Evolutionary conservation across 2,113 vertebrate species (phyloP), one percentile per base, ranked within the genome.

Genomic region (Epinephelus moara): DNA sequence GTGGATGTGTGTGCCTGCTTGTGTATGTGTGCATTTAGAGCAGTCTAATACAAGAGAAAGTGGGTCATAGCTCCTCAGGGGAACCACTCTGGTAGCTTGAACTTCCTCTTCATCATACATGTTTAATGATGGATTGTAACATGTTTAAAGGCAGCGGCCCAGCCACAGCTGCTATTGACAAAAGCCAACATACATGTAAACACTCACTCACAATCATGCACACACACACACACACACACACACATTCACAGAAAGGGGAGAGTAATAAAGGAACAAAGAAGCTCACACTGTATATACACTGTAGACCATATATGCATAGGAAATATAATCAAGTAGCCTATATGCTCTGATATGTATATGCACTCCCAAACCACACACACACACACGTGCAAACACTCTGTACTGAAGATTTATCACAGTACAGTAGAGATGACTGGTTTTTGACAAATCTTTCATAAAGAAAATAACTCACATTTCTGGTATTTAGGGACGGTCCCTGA

Each of bases 21-120:
- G 75, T 57, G 73, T 27, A 27, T 55, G 56, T 9, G 47, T 69
- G 73, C 84, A 73, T 87, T 81, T 76, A 73, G 68, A 81, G 79
- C 67, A 76, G 81, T 63, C 74, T 85, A 82, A 88, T 70, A 93
- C 67, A 81, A 78, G 80, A 85, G 86, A 86, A 94, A 94, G 81
- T 94, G 92, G 92, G 92, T 93, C 93, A 93, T 55, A 49, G 83
- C 68, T 85, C 81, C 93, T 91, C 88, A 1, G 75, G 88, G 90
- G 88, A 93, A 70, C 81, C 75, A 71, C 77, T 89, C 82, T 80
- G 81, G 81, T 71, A 83, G 86, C 75, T 82, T 84, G 70, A 88
- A 91, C 85, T 91, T 93, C 88, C 4, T 70, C 67, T 86, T 78
- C 50, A 79, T 85, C 90, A 93, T 92, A 70, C 91, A 94, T 91